Conservation (phyloP, 2,113 vertebrate species). For the Dipodomys merriami region DNA sequence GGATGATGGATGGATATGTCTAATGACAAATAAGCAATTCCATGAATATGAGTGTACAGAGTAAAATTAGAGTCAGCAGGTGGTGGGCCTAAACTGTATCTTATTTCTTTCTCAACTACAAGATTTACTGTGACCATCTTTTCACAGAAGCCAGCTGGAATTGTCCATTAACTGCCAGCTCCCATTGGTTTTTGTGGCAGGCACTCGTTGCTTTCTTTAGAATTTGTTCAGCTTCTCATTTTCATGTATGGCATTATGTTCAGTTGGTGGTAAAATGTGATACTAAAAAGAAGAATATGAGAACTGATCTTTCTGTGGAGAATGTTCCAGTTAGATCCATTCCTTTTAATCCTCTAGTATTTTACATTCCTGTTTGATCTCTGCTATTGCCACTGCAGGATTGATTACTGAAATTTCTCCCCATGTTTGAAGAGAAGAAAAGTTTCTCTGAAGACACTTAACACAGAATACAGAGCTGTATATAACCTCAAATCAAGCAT, state of each 20-base stretch:
- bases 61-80: constrained; percentile 36
- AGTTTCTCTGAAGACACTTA: constrained; percentile 47
- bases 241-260: constrained; percentile 43
- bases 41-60: constrained; percentile 8
- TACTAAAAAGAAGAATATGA: constrained; percentile 26
- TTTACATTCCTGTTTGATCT: constrained; percentile 52
- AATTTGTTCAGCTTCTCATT: constrained; percentile 59
- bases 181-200: constrained; percentile 43
- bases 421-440: constrained; percentile 39
- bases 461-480: not conserved
- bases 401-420: constrained; percentile 39
- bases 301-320: constrained; percentile 59
- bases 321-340: constrained; percentile 28
- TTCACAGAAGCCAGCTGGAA: constrained; percentile 65
- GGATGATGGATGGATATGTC: constrained; percentile 44
- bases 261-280: constrained; percentile 44
- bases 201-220: constrained; percentile 67
- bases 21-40: constrained; percentile 64
- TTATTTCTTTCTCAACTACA: constrained; percentile 56
- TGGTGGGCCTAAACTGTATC: constrained; percentile 48
- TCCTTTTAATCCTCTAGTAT: constrained; percentile 44
- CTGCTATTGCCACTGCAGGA: constrained; percentile 34
- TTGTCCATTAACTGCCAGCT: constrained; percentile 55
- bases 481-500: not conserved
- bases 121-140: constrained; percentile 34